Base-by-base conservation (phyloP, 2,113 vertebrate genomes). In the Rhinolophus sinicus region DNA sequence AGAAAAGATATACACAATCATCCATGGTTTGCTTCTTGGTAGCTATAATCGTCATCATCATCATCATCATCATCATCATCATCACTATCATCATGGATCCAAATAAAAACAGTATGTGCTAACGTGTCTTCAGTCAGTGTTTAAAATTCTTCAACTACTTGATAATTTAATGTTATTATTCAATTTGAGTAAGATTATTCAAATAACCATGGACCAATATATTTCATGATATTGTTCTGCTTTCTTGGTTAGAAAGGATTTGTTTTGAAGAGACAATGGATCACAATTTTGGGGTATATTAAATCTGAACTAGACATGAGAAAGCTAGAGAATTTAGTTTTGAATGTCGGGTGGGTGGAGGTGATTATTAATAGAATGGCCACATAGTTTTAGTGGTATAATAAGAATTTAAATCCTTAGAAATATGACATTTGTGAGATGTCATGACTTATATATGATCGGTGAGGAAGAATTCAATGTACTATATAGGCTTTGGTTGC, bases 251-350 rank as follows among this genome's bases (percentile, higher is more conserved):
- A 83, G 77, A 92, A 92, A 72, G 6, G 86, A 56, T 56, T 58
- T 88, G 3, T 6, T 90, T 72, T 76, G 58, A 22, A 83, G 64
- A 90, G 18, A 50, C 52, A 14, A 78, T 15, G 30, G 6, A 65
- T 93, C 56, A 77, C 9, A 90, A 67, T 84, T 35, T 94, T 58
- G 38, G 12, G 8, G 33, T 54, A 6, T 87, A 22, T 78, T 84
- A 90, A 77, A 50, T 95, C 0, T 85, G 35, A 93, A 85, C 35
- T 19, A 54, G 8, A 77, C 14, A 15, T 62, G 26, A 82, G n/a
- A 95, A 78, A 70, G 8, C 33, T 72, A 54, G 40, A 44, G 40
- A 90, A 73, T 93, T 94, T 18, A 77, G 18, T 85, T 90, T 77
- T 90, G 24, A 84, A 92, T 3, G 28, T 62, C 76, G 28, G 5